Evolutionary conservation across 2,888 invertebrate species (phyloP).

Genomic region (Trichopoda pennipes): DNA sequence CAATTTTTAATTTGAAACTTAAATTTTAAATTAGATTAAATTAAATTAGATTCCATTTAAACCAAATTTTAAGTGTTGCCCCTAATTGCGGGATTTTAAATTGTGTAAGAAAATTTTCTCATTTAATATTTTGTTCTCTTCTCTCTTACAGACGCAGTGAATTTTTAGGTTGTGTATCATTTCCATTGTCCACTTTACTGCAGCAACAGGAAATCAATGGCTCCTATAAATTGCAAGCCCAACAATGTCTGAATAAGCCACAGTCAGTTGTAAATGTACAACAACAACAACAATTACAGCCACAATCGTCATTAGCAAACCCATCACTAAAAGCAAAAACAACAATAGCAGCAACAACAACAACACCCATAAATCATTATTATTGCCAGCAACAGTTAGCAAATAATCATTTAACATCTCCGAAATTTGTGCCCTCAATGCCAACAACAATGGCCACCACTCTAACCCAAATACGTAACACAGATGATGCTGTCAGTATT

Average conservation of each 20-base stretch:
- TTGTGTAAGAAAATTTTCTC: neutral
- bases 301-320: constrained; percentile 23
- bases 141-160: constrained; percentile 92
- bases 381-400: constrained; percentile 55
- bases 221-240: constrained; percentile 88
- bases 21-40: too few species aligned
- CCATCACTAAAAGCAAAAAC: constrained; percentile 44
- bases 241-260: constrained; percentile 83
- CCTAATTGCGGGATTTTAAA: too few species aligned
- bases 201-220: constrained; percentile 86
- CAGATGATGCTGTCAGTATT: constrained; percentile 78
- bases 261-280: constrained; percentile 69
- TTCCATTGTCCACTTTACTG: constrained; percentile 91
- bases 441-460: constrained; percentile 62
- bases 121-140: neutral
- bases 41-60: too few species aligned
- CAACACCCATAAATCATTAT: constrained; percentile 18
- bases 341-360: constrained; percentile 46
- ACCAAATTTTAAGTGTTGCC: too few species aligned
- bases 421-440: constrained; percentile 47
- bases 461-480: constrained; percentile 79
- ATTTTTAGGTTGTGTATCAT: constrained; percentile 96
- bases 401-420: constrained; percentile 63
- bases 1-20: too few species aligned
- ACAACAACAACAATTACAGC: constrained; percentile 54